Base-by-base conservation (phyloP, 2,113 vertebrate genomes). In the Tetraodon nigroviridis region DNA sequence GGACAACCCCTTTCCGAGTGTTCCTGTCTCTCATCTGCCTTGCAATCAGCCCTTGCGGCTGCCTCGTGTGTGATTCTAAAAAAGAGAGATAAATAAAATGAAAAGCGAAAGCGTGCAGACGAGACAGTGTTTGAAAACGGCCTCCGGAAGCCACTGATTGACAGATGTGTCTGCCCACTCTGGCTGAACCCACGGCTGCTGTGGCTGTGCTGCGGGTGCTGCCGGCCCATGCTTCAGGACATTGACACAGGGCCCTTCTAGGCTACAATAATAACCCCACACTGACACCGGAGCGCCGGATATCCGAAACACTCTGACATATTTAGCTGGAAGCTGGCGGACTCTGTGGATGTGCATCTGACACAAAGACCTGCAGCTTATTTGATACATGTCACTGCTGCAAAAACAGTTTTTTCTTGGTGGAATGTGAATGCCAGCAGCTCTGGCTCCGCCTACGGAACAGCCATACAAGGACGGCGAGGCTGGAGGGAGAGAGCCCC, bases 91-190 rank as follows among this genome's bases (percentile, higher is more conserved):
- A 48, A 48, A 48, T n/a, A 51, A 49, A 49, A 29, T 50, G 50
- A 45, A 55, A 40, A 22, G 24, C 12, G 29, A 83, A 86, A 88
- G 75, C 75, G 67, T 80, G 63, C 68, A 82, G 53, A 78, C 60
- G 57, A 63, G 53, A 55, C 58, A 48, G 61, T 16, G 44, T 16
- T 52, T 74, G 79, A 83, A 83, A 88, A 86, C 79, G 82, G 84
- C 81, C 78, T 89, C 90, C 87, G 88, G 88, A 90, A 88, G 82
- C 79, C 81, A 54, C 79, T 78, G 81, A 81, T 75, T 79, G 77
- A 79, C 81, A 79, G 81, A 78, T 73, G 22, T 71, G 71, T 78
- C 83, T 81, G 78, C 87, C 89, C 84, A 84, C 86, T 84, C 80
- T 76, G 73, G 81, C 80, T 73, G 24, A 67, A 75, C 69, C 64